These are phyloP conservation scores for Parus major DNA, from an alignment of 2,113 vertebrate species.

Conservation along the genomic window DNA sequence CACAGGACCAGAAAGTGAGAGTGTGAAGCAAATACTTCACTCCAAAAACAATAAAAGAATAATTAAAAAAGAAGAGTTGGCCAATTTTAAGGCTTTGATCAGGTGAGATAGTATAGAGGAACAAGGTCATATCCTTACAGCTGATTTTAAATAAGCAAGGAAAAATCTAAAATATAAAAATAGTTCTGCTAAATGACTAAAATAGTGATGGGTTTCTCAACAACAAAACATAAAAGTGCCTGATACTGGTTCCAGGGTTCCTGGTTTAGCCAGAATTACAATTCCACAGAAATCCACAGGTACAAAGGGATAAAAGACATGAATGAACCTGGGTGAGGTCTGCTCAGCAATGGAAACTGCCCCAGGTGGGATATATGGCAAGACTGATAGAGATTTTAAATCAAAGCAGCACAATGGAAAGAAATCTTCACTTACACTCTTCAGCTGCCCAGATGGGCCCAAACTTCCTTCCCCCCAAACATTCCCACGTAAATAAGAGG, in stretches of 20 bases:
- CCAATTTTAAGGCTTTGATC: neutral
- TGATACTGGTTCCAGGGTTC: neutral
- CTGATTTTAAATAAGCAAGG: neutral
- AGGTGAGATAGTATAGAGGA: neutral
- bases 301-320: neutral
- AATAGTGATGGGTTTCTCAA: neutral
- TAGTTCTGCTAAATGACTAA: neutral
- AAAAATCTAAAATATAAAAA: neutral
- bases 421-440: neutral
- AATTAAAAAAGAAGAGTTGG: neutral
- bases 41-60: neutral
- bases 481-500: neutral
- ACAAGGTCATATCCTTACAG: neutral
- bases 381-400: neutral
- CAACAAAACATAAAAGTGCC: neutral
- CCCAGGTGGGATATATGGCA: neutral
- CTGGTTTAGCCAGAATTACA: neutral
- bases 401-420: neutral
- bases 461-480: neutral
- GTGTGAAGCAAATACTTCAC: neutral
- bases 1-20: fast-evolving
- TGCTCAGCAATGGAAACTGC: neutral
- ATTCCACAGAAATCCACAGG: neutral
- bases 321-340: neutral
- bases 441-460: neutral